Base-by-base conservation (phyloP, 2,888 invertebrate species). In the Seira musarum region DNA sequence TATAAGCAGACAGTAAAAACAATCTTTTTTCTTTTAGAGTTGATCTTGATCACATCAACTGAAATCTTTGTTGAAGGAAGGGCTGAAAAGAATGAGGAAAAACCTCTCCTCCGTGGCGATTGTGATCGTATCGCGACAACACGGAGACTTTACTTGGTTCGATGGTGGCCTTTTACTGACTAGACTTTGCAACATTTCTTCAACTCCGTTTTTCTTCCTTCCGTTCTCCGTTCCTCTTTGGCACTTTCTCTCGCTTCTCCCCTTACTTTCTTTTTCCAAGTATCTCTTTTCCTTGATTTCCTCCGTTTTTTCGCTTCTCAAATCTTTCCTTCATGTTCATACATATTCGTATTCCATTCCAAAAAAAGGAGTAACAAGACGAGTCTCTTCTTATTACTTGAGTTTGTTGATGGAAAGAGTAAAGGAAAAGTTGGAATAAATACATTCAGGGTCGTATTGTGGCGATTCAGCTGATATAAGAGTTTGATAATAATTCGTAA, bases 121-220 rank as follows among this genome's bases (percentile, higher is more conserved):
- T n/a, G n/a, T n/a, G n/a, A n/a, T n/a, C n/a, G n/a, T n/a, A 72
- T 60, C 25, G 80, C 80, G 74, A 80, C 80, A 74, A 73, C 17
- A 24, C 67, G 69, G 73, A 73, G 79, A 73, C 73, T 71, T 53
- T 3, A 53, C 6, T 53, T 17, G 25, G 13, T 68, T 66, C 63
- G 64, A 15, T 79, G 72, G 61, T 35, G 46, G 60, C 69, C 53
- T 40, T 74, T 80, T 65, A 40, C 65, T 69, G 73, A 74, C 80
- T 80, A 60, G 60, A 30, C 17, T 40, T 71, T 65, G 8, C 53
- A n/a, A 13, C 25, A 63, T 64, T 64, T 64, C 60, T 46, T 17
- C 70, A 35, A 70, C 69, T 79, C 61, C 60, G 63, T 71, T 78
- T 53, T 78, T 61, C 61, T 64, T 49, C 63, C 46, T 63, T 71